Percentiles rank a stretch among this genome's conserved stretches.
phyloP scores from a whole-genome alignment of 2,888 invertebrate genomes.

The Sericinus montela region DNA sequence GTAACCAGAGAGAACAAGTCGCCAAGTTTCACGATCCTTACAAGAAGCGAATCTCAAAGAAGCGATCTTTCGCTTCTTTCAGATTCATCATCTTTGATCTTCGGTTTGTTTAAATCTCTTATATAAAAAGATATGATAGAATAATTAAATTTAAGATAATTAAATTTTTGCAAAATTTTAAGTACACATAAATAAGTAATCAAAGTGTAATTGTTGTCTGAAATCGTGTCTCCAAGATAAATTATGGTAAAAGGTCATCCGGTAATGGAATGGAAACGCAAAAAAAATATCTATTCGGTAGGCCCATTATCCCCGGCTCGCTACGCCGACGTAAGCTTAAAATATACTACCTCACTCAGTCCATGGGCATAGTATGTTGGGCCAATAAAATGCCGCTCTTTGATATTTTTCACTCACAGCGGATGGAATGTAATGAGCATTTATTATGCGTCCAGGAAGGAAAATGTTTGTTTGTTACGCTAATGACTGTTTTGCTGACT shows the following conservation, averaged over 20 bases:
- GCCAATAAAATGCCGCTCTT: conserved; percentile 34
- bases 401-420: conserved; percentile 28
- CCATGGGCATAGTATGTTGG: conserved; percentile 33
- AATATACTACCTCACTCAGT: conserved; percentile 39
- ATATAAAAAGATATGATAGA: too few species aligned
- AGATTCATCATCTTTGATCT: too few species aligned
- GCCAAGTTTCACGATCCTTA: too few species aligned
- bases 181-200: not conserved
- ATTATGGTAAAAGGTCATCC: conserved; percentile 21
- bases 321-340: conserved; percentile 43
- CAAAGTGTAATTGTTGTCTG: conserved; percentile 8
- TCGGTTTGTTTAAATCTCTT: too few species aligned
- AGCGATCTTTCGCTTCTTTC: too few species aligned
- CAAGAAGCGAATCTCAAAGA: too few species aligned
- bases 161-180: too few species aligned
- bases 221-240: conserved; percentile 20
- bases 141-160: too few species aligned
- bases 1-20: too few species aligned
- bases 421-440: conserved; percentile 5
- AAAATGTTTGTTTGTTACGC: conserved; percentile 8
- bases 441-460: conserved; percentile 7
- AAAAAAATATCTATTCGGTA: conserved; percentile 32
- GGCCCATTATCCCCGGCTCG: conserved; percentile 36
- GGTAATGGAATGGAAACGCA: conserved; percentile 27
- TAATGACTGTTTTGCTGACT: conserved; percentile 11